These are phyloP conservation scores for Tyto alba DNA, from an alignment of 2,113 vertebrate species.

Conservation along the genomic window DNA sequence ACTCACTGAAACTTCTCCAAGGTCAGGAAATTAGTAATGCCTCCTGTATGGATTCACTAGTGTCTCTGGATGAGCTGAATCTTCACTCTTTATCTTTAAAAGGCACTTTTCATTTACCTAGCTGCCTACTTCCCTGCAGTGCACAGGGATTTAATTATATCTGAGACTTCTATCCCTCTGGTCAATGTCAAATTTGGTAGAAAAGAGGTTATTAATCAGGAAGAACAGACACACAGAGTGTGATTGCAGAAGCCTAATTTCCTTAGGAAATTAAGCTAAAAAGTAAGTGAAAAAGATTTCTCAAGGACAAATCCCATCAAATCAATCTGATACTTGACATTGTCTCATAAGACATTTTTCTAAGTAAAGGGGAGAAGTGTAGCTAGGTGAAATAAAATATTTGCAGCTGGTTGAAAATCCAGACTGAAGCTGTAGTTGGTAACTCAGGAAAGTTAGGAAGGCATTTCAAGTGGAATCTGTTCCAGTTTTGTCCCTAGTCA, in stretches of 20 bases:
- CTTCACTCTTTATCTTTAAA: slow-evolving; percentile 2
- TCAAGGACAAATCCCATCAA: background rate
- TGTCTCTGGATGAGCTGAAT: background rate
- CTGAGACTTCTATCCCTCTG: slow-evolving; percentile 17
- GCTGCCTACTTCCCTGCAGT: slow-evolving; percentile 3
- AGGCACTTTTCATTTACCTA: slow-evolving; percentile 25
- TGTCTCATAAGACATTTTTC: background rate
- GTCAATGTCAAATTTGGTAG: slow-evolving; percentile 34
- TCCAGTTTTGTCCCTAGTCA: background rate
- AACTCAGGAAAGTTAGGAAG: background rate
- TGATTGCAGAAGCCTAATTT: slow-evolving; percentile 23
- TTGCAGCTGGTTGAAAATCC: background rate
- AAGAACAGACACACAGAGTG: background rate
- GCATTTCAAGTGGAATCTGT: background rate
- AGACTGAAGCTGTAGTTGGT: background rate
- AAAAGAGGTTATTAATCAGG: slow-evolving; percentile 47
- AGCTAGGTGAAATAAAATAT: background rate
- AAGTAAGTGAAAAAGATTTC: slow-evolving; percentile 3
- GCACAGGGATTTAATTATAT: slow-evolving; percentile 27
- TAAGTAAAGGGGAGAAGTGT: background rate
- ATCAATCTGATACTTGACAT: background rate
- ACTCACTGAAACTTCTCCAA: background rate
- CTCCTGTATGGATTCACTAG: background rate
- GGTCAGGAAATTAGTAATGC: background rate
- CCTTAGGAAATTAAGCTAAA: slow-evolving; percentile 25